Base-by-base conservation (phyloP, 2,797 vertebrate genomes). In the Alfaro cultratus region DNA sequence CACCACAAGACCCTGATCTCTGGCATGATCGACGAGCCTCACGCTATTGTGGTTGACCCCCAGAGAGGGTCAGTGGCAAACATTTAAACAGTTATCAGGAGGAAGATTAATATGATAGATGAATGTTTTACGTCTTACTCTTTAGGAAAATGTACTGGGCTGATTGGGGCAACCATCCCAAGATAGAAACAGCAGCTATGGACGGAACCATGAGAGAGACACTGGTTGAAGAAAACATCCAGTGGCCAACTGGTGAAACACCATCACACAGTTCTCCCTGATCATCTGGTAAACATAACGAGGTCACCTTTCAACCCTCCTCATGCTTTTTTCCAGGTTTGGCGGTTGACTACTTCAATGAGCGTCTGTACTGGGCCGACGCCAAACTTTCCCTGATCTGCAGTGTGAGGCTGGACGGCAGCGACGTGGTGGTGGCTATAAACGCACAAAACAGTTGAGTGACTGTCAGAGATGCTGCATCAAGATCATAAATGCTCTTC, bases 81-180 rank as follows among this genome's bases (percentile, higher is more conserved):
- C 8, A 77, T 47, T 0, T 4, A 34, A 57, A 47, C 60, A 39
- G 75, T 13, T 8, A 62, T 16, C 10, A 29, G 26, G 46, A 77
- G 47, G 2, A 3, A 79, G 74, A 71, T 18, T 16, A 10, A 7
- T 46, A 9, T 75, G n/a, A 76, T 51, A 2, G 75, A 73, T 46
- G 0, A 41, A 78, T 49, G 13, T 31, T 82, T 77, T 68, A 6
- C 21, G 26, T 75, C 60, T 81, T 46, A 10, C 74, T 80, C 5
- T 72, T 80, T 75, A 99, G 98, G 80, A 98, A 97, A 3, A 99
- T 99, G 98, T 99, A 99, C 95, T 99, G 98, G 98, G 97, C 98
- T 5, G 98, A 99, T 90, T 99, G 98, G 98, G 98, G 98, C 16
- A 99, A 99, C 83, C 98, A 99, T 81, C 98, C 98, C 18, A 99